Conservation (phyloP, 2,113 vertebrate species). For the Apteryx owenii region DNA sequence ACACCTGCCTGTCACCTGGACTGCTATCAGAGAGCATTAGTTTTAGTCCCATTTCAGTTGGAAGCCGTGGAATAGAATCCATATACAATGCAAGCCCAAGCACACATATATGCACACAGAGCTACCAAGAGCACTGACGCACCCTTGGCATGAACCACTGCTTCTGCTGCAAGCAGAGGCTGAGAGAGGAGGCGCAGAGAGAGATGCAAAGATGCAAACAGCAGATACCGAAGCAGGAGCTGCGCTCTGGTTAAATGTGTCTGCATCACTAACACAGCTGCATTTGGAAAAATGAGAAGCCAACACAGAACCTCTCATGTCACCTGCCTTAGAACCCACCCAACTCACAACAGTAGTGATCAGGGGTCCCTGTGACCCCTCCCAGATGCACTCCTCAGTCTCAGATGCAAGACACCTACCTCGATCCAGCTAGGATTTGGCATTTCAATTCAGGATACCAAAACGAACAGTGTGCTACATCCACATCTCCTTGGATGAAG, state of each 20-base stretch:
- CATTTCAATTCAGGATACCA: not conserved
- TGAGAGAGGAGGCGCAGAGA: not conserved
- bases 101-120: accelerated
- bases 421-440: not conserved
- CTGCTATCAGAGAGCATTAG: not conserved
- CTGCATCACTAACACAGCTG: not conserved
- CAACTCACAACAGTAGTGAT: not conserved
- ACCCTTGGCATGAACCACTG: accelerated
- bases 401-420: not conserved
- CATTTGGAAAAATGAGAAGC: not conserved
- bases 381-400: not conserved
- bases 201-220: not conserved
- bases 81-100: not conserved
- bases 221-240: not conserved
- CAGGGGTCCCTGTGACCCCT: not conserved
- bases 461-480: accelerated
- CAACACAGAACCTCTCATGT: not conserved
- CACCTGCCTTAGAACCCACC: not conserved
- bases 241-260: not conserved
- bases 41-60: not conserved
- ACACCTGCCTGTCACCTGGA: not conserved
- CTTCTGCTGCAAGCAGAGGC: not conserved
- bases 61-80: not conserved
- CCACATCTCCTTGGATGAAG: not conserved
- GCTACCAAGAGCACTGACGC: not conserved